Percentiles rank a stretch among this genome's conserved stretches.
Conservation (phyloP, 30 jellyfish, hydroid and myxozoan species). For the Euphysa ruthae region DNA sequence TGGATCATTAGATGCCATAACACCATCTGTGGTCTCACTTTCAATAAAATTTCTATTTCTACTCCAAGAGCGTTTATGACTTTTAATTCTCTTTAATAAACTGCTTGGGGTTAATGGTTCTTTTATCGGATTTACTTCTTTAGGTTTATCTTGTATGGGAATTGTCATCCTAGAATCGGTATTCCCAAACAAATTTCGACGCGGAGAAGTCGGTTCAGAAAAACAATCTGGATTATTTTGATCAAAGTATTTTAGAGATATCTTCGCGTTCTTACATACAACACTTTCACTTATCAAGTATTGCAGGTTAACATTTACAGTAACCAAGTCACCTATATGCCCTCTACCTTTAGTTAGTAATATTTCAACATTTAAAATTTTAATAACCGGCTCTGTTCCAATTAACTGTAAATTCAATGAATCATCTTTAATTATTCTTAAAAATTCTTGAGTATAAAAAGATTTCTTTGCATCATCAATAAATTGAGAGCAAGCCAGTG, state of each 20-base stretch:
- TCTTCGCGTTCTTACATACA: conserved; percentile 29
- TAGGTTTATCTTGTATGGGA: background rate
- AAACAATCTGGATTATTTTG: conserved; percentile 5
- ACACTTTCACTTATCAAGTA: conserved; percentile 31
- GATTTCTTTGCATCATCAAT: conserved; percentile 36
- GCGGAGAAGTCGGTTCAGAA: conserved; percentile 7
- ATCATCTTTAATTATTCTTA: conserved; percentile 26
- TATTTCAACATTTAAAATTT: conserved; percentile 36
- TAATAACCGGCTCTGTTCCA: conserved; percentile 47
- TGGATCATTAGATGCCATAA: too few species aligned
- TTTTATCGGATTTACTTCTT: background rate
- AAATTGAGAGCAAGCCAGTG: conserved; percentile 53
- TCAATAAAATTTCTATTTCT: conserved; percentile 7
- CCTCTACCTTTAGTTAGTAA: conserved; percentile 61
- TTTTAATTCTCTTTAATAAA: conserved; percentile 18
- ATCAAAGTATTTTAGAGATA: conserved; percentile 1
- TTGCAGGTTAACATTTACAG: conserved; percentile 26
- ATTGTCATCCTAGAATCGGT: background rate
- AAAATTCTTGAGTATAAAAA: conserved; percentile 42
- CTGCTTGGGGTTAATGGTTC: conserved; percentile 22
- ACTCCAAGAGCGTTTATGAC: conserved; percentile 32
- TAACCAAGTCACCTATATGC: conserved; percentile 66
- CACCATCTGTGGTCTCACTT: background rate
- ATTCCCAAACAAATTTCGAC: background rate
- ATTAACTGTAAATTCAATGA: conserved; percentile 8